Evolutionary conservation across 2,113 vertebrate genomes (phyloP), one percentile per base, ranked within the genome.

Genomic region (Nestor notabilis): DNA sequence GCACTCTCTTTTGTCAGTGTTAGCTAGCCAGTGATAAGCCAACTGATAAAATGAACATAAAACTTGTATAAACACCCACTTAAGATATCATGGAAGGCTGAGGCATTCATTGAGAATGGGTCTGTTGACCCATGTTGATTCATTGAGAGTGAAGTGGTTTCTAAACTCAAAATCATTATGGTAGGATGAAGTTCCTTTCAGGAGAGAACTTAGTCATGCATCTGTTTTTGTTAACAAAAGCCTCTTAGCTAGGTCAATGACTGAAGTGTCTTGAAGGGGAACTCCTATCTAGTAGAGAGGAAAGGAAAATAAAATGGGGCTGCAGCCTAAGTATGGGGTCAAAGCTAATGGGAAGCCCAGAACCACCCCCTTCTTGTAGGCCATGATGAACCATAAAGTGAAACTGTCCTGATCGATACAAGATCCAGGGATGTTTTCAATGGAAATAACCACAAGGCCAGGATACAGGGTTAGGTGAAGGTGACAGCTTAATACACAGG

Each of bases 341-440:
- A 97, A 96, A 87, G 66, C 72, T 96, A 85, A 93, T 83, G 86
- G 90, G 83, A 80, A 85, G 60, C 87, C 21, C 44, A 93, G 83
- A 90, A 83, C 29, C 6, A 55, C 2, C 9, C 33, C 5, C 41
- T 91, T 87, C 58, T 77, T 83, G 52, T 72, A 55, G 39, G 35
- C 44, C 24, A 50, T 1, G 0, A 9, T 77, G 58, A 53, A 55
- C 14, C 19, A 44, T 46, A 52, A 79, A 83, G 47, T 68, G 15
- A 75, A 87, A 90, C 58, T 87, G 52, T 13, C 19, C 17, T 56
- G 21, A 35, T 81, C 20, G 13, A 70, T 78, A 52, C 21, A 89
- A 82, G 56, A 78, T 89, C 18, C 47, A 49, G n/a, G n/a, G 31
- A n/a, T 0, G 0, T 74, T 79, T 82, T 82, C 43, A 72, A 4